Conservation (phyloP, 2,888 invertebrate species). For the Pachymerium ferrugineum region DNA sequence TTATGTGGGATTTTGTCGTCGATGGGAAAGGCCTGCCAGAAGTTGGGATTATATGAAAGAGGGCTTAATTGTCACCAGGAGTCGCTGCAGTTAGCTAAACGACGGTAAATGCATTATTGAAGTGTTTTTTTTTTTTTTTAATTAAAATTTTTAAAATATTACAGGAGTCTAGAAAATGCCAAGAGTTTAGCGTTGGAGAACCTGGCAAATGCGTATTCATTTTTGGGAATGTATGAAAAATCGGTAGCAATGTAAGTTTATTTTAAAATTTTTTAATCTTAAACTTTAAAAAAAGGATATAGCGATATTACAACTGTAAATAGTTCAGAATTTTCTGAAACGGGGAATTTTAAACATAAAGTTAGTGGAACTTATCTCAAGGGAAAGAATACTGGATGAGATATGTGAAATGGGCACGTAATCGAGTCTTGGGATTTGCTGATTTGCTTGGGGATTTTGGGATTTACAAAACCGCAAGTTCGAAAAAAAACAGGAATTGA, state of each 20-base stretch:
- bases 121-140: background rate
- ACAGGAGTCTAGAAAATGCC: background rate
- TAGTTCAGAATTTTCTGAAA: background rate
- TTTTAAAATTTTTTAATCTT: background rate
- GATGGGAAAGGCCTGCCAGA: slow-evolving; percentile 28
- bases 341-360: too few relatives aligned
- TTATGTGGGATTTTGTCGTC: slow-evolving; percentile 1
- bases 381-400: too few relatives aligned
- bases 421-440: too few relatives aligned
- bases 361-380: too few relatives aligned
- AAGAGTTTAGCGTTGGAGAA: slow-evolving; percentile 29
- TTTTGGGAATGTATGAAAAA: slow-evolving; percentile 27
- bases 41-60: slow-evolving; percentile 1
- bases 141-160: background rate
- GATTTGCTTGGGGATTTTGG: too few relatives aligned
- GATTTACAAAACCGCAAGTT: too few relatives aligned
- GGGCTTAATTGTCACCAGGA: slow-evolving; percentile 19
- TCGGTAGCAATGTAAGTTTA: slow-evolving; percentile 12
- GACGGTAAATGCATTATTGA: background rate
- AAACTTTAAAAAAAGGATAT: background rate
- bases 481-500: too few relatives aligned
- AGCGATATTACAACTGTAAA: background rate
- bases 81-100: slow-evolving; percentile 12
- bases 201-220: background rate
- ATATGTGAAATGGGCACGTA: too few relatives aligned